Conservation (phyloP, 2,113 vertebrate species). For the Mastomys natalensis region DNA sequence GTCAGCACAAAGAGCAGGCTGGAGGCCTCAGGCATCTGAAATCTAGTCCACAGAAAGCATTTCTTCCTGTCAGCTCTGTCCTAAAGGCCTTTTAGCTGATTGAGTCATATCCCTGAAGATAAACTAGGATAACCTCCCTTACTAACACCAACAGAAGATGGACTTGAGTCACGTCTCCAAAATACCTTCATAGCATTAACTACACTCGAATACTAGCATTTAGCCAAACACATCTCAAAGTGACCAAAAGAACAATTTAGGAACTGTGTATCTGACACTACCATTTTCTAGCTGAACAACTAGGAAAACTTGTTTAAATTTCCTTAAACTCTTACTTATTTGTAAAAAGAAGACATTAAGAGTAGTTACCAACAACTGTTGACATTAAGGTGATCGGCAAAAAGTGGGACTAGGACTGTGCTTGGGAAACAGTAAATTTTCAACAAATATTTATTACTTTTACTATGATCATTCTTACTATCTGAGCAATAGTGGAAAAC, state of each 20-base stretch:
- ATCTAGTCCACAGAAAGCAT: neutral
- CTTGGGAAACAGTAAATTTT: neutral
- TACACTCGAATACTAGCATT: neutral
- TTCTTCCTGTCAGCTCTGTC: conserved; percentile 18
- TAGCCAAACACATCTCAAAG: neutral
- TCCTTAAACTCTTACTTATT: conserved; percentile 24
- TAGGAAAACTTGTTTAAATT: neutral
- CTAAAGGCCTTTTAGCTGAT: neutral
- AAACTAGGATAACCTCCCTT: conserved; percentile 15
- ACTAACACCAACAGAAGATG: conserved; percentile 6
- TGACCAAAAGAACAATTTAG: neutral
- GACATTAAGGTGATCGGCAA: neutral
- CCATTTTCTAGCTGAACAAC: neutral
- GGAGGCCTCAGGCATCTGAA: neutral
- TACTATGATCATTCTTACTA: neutral
- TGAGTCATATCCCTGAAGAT: neutral
- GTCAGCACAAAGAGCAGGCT: neutral
- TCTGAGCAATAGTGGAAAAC: neutral
- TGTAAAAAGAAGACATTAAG: conserved; percentile 4
- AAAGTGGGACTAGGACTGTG: neutral
- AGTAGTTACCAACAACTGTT: neutral
- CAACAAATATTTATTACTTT: neutral
- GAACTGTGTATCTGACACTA: neutral
- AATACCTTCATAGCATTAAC: conserved; percentile 23
- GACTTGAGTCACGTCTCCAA: conserved; percentile 43